These are phyloP conservation scores for Lysiphlebus fabarum DNA, from an alignment of 1,140 invertebrate genomes.

Conservation along the genomic window DNA sequence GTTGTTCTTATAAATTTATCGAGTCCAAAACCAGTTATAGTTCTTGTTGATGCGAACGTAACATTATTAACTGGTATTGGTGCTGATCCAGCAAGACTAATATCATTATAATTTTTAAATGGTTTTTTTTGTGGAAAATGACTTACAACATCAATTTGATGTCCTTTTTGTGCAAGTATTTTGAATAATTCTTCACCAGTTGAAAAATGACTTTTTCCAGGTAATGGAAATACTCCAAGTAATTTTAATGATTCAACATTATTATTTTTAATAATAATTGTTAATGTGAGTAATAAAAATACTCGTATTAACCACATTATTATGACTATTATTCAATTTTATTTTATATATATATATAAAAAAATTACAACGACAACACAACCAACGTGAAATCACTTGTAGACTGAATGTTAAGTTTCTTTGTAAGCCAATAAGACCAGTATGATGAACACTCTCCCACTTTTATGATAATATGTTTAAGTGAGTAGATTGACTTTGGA, in stretches of 20 bases:
- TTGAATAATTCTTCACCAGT: slow-evolving; percentile 48
- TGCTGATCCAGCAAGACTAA: slow-evolving; percentile 30
- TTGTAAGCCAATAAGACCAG: too few relatives aligned
- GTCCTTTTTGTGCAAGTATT: slow-evolving; percentile 51
- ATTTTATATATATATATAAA: too few relatives aligned
- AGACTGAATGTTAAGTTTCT: too few relatives aligned
- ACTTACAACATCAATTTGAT: slow-evolving; percentile 48
- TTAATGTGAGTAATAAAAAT: background rate
- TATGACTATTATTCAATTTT: too few relatives aligned
- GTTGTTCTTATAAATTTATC: background rate
- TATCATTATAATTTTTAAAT: slow-evolving; percentile 39
- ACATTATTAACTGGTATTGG: slow-evolving; percentile 14
- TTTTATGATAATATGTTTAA: too few relatives aligned
- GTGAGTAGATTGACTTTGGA: too few relatives aligned
- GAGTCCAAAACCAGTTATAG: slow-evolving; percentile 7
- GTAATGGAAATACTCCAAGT: slow-evolving; percentile 50
- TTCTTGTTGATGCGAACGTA: slow-evolving; percentile 13
- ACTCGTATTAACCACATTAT: background rate
- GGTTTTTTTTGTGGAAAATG: slow-evolving; percentile 36
- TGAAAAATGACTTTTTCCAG: slow-evolving; percentile 50
- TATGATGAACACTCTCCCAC: too few relatives aligned
- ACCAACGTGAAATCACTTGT: too few relatives aligned
- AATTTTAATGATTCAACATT: slow-evolving; percentile 32
- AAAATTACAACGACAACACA: too few relatives aligned
- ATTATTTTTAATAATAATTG: background rate